Percentiles rank a stretch among this genome's conserved stretches.
Conservation (phyloP, 2,797 vertebrate species). For the Columba guinea region DNA sequence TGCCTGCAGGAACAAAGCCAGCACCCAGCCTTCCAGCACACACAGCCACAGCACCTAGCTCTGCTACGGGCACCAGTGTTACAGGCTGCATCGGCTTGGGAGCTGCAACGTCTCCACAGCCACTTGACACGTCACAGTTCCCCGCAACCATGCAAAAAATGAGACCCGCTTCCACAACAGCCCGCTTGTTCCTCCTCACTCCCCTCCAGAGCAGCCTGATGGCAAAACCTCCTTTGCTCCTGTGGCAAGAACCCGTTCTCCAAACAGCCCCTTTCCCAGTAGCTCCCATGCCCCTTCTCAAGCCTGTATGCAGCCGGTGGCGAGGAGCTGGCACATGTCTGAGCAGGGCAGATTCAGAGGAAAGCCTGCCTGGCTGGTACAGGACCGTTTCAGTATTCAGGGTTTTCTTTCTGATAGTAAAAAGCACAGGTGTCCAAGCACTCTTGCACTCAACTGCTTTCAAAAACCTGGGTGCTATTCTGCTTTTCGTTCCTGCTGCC, state of each 20-base stretch:
- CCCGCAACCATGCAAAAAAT: not conserved
- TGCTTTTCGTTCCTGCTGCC: not conserved
- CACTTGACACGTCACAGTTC: not conserved
- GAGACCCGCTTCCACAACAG: not conserved
- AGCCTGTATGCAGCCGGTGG: not conserved
- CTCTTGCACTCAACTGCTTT: not conserved
- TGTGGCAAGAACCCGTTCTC: not conserved
- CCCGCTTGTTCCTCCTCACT: not conserved
- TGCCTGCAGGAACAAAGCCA: not conserved
- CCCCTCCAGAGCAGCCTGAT: not conserved
- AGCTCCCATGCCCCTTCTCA: not conserved
- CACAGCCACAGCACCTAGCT: not conserved
- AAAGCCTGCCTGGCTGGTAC: too few relatives aligned
- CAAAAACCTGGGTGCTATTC: not conserved
- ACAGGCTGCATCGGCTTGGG: not conserved
- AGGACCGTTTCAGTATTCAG: not conserved
- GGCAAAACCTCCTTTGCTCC: not conserved
- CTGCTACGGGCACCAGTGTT: not conserved
- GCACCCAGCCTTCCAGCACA: not conserved
- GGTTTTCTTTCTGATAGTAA: not conserved
- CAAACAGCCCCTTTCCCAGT: not conserved
- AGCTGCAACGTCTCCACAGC: not conserved
- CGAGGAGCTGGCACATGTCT: rapidly evolving
- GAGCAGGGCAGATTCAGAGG: not conserved
- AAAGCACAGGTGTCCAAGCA: not conserved